Base-by-base conservation (phyloP, 2,888 invertebrate species). In the Heterodera filipjevi region DNA sequence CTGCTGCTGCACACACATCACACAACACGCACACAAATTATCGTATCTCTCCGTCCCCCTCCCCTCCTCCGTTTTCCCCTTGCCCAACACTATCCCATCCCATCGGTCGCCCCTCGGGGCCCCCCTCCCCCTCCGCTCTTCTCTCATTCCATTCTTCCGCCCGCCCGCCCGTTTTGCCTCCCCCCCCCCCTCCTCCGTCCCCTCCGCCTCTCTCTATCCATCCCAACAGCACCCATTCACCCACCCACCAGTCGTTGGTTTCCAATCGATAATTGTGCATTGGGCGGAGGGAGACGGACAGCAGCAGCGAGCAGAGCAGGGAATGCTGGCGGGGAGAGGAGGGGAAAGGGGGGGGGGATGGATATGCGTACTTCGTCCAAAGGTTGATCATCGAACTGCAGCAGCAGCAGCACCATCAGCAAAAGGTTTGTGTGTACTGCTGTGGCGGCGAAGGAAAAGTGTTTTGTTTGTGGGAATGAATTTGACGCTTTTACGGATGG, bases 251-350 rank as follows among this genome's bases (percentile, higher is more conserved):
- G 66, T 44, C 44, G 46, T 32, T n/a, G 22, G 27, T 14, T 53
- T 30, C n/a, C 74, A 74, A 74, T 75, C 75, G 66, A 75, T 75
- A 59, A 64, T 64, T 35, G 49, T 75, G 73, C 64, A 73, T 46
- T 71, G 35, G 49, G 35, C 33, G n/a, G 46, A 19, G 70, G 39
- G 70, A 35, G 44, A n/a, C 35, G 16, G 44, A 70, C 44, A 70
- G 70, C 70, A 70, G 27, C 70, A 44, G 70, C 70, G n/a, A 70
- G 70, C 70, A 27, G n/a, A 68, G 39, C 35, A 68, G 44, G 39
- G 39, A 39, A 70, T 70, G 70, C 16, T 35, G 44, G 44, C n/a
- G 35, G n/a, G n/a, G n/a, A n/a, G n/a, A n/a, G n/a, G n/a, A n/a
- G n/a, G n/a, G 22, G 46, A 19, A n/a, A 49, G 59, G 33, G 49